Base-by-base conservation (phyloP, 2,888 invertebrate species). In the Odontomyia ornata region DNA sequence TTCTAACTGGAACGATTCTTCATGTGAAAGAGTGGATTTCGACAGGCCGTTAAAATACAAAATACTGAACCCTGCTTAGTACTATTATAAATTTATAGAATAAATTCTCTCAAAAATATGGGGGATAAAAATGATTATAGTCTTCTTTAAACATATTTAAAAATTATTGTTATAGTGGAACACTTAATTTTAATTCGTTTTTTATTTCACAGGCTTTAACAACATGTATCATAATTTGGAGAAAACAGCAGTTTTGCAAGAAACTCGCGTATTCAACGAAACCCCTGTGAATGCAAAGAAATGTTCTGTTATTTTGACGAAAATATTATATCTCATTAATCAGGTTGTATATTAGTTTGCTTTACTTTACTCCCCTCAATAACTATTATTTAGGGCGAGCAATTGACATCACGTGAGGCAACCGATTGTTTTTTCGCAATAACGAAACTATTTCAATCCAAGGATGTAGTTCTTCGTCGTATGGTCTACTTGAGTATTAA, bases 361-460 rank as follows among this genome's bases (percentile, higher is more conserved):
- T 67, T 46, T 23, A 11, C 18, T 43, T 21, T 18, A 21, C 43
- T n/a, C 11, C 21, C 5, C 11, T 15, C n/a, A 36, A 11, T 15
- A 67, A 43, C 46, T 36, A 52, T 36, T 64, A 28, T 71, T 0
- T 81, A 92, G 90, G 98, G 98, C 0, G 98, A 99, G 85, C 91
- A 93, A 82, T 89, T 99, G 79, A 95, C 94, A 11, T 93, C 95
- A 0, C 95, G 95, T 64, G 99, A 99, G 87, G 99, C 99, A 0
- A 99, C 99, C 0, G 99, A 99, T 83, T 95, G 95, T 7, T 99
- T 99, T 87, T 99, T 99, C 88, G 99, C 99, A 1, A 98, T 99
- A 91, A 99, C 99, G 0, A 99, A 99, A 87, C 89, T 99, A 64
- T 99, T 99, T 86, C 99, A 99, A 87, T 97, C 96, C 0, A 95